Conservation (phyloP, 2,113 vertebrate species). For the Archilochus colubris region DNA sequence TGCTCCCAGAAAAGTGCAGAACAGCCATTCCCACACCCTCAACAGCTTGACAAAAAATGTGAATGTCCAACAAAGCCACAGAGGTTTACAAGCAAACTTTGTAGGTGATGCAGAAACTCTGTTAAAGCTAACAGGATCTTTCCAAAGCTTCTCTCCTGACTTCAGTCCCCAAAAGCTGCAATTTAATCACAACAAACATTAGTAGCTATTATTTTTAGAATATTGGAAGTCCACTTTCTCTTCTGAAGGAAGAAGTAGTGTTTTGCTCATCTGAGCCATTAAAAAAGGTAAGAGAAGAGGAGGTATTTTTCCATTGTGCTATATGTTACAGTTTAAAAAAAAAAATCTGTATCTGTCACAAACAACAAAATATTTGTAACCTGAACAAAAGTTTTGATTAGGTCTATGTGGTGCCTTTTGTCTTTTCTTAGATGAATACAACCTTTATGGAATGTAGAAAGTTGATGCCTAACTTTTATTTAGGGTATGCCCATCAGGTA, state of each 20-base stretch:
- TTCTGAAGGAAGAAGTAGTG: background rate
- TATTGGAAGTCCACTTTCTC: background rate
- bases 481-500: background rate
- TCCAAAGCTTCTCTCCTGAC: background rate
- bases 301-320: background rate
- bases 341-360: background rate
- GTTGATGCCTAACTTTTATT: background rate
- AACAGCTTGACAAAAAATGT: background rate
- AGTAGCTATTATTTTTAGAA: background rate
- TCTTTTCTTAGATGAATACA: background rate
- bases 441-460: background rate
- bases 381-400: background rate
- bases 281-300: background rate
- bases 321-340: background rate
- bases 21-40: accelerated
- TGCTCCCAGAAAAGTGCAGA: background rate
- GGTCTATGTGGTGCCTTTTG: background rate
- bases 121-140: background rate
- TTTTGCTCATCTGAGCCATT: background rate
- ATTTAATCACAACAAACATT: background rate
- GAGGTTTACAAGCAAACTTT: background rate
- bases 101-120: background rate
- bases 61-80: accelerated
- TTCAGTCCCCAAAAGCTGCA: background rate
- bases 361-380: background rate